Evolutionary conservation across 2,797 vertebrate species (phyloP), one percentile per base, ranked within the genome.

Genomic region (Phrynocephalus guinanensis): DNA sequence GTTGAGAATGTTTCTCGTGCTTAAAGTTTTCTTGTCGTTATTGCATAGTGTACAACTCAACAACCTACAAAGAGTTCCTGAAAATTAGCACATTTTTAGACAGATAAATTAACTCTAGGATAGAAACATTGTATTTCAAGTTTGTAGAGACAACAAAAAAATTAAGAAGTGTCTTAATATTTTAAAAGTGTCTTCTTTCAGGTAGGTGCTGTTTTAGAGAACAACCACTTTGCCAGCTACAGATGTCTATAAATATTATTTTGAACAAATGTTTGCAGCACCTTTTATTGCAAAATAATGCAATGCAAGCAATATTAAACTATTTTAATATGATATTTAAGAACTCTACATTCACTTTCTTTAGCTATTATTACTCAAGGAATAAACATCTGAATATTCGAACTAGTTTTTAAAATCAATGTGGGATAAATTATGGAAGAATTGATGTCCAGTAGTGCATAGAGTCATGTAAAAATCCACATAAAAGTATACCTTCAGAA

Each of bases 161-260:
- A 48, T 48, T n/a, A 70, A 24, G 16, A 68, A 9, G 18, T 86
- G 5, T 66, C 16, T 63, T 73, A 44, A 44, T 44, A 44, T 5
- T 44, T 44, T 44, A 44, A 44, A 44, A 44, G 38, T 44, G 5
- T 66, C 16, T 63, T 73, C 28, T 11, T 16, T n/a, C 15, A 60
- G 18, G 8, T n/a, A 50, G 22, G 20, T 70, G 28, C 0, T 82
- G 11, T 26, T 16, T 10, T 71, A 85, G 9, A n/a, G 30, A 71
- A 76, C 52, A 67, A n/a, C 93, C 93, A 33, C 87, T 90, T 88
- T 88, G 3, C 7, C 79, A 80, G 4, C 8, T 87, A 75, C 20
- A 67, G 90, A 89, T 90, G 50, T n/a, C 11, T 15, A 6, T 86
- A 75, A 81, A 75, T 6, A 24, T 86, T 66, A 72, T 72, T 86